Conservation (phyloP, 2,888 invertebrate genomes). For the Willowsia nigromaculata region DNA sequence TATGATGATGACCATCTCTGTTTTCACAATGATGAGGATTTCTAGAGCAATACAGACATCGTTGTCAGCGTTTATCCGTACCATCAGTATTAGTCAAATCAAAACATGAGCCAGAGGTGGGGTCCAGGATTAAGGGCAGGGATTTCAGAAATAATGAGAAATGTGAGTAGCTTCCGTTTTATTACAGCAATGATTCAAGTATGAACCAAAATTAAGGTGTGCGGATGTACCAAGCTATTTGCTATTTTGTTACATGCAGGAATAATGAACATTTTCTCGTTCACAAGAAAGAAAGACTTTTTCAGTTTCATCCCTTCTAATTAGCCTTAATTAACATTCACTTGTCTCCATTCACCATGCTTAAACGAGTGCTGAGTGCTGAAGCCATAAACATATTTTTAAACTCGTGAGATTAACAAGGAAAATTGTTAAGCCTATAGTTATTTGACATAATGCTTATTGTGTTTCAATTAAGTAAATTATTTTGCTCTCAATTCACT, state of each 20-base stretch:
- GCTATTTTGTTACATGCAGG: too few species aligned
- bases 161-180: neutral
- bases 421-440: too few species aligned
- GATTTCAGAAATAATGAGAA: neutral
- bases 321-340: neutral
- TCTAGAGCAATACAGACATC: neutral
- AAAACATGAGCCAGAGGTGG: conserved; percentile 7
- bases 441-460: too few species aligned
- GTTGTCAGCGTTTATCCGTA: neutral
- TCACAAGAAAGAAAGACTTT: too few species aligned
- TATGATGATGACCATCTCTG: neutral
- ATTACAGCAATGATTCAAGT: neutral
- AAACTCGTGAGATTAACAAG: too few species aligned
- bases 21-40: neutral
- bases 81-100: neutral
- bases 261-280: too few species aligned
- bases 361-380: too few species aligned
- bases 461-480: neutral
- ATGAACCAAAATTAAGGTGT: neutral
- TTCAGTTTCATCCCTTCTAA: neutral
- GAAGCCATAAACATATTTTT: too few species aligned
- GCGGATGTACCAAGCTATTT: too few species aligned
- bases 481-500: neutral
- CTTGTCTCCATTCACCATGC: too few species aligned
- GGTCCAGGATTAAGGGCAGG: neutral